Percentiles rank a stretch among this genome's conserved stretches.
Evolutionary conservation across 2,888 invertebrate genomes (phyloP).

Genomic region (Spilarctia lutea): DNA sequence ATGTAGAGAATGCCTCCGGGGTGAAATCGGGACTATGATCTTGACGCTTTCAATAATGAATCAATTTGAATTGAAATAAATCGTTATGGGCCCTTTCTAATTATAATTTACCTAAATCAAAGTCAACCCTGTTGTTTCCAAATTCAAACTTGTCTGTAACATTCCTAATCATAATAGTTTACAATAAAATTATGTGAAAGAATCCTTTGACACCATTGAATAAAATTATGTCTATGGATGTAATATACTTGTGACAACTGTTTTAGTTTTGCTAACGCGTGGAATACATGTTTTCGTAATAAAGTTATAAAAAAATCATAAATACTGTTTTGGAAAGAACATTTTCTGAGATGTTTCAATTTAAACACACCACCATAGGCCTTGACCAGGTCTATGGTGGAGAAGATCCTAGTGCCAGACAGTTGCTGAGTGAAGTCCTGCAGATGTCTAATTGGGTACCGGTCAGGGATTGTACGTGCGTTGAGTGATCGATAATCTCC

Average conservation of each 20-base stretch:
- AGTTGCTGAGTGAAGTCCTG: no score
- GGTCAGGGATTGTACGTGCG: no score
- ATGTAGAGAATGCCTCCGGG: background rate
- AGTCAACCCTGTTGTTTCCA: background rate
- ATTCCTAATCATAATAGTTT: background rate
- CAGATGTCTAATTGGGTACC: no score
- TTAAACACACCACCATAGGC: no score
- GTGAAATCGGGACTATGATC: background rate
- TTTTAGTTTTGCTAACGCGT: slow-evolving; percentile 20
- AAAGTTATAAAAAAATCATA: slow-evolving; percentile 41
- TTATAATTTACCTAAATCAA: background rate
- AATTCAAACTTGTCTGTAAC: background rate
- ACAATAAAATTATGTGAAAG: background rate
- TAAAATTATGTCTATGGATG: background rate
- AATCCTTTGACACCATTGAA: background rate
- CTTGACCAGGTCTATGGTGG: no score
- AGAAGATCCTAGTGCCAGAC: no score
- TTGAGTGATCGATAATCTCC: no score
- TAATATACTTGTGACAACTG: background rate
- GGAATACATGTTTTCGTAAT: slow-evolving; percentile 41
- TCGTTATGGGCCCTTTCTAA: background rate
- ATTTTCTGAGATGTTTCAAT: slow-evolving; percentile 37
- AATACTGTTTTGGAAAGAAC: background rate
- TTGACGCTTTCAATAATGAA: background rate
- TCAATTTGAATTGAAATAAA: background rate